Conservation (phyloP, 2,113 vertebrate species). For the Psephotus haematonotus region DNA sequence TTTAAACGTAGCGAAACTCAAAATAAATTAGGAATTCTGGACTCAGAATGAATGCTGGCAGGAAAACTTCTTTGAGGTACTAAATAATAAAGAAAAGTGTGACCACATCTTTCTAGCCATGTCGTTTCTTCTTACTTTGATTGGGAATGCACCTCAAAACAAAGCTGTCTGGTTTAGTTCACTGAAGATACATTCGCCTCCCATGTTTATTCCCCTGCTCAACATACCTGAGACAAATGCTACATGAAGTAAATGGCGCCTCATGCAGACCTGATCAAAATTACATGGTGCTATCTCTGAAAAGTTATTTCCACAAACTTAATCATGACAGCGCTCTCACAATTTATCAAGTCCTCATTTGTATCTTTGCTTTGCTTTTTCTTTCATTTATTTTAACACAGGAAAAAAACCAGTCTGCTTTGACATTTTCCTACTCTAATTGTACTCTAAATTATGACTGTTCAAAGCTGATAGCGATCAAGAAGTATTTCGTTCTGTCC, state of each 20-base stretch:
- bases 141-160: background rate
- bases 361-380: background rate
- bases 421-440: background rate
- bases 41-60: background rate
- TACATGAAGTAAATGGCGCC: background rate
- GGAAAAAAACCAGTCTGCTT: background rate
- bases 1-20: background rate
- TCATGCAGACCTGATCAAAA: background rate
- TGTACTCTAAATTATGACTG: background rate
- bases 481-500: background rate
- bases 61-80: background rate
- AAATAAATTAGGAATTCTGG: constrained; percentile 14
- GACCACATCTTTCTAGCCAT: background rate
- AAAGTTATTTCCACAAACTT: background rate
- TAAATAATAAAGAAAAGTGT: background rate
- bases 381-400: background rate
- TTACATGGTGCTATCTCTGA: background rate
- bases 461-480: background rate
- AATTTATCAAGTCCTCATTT: background rate
- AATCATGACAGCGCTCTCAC: background rate
- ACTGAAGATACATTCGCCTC: background rate
- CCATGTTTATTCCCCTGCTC: background rate
- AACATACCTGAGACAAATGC: background rate
- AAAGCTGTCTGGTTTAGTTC: background rate
- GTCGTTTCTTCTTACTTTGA: background rate